These are phyloP conservation scores for Silurus glanis DNA, from an alignment of 2,113 vertebrate species.

Conservation along the genomic window DNA sequence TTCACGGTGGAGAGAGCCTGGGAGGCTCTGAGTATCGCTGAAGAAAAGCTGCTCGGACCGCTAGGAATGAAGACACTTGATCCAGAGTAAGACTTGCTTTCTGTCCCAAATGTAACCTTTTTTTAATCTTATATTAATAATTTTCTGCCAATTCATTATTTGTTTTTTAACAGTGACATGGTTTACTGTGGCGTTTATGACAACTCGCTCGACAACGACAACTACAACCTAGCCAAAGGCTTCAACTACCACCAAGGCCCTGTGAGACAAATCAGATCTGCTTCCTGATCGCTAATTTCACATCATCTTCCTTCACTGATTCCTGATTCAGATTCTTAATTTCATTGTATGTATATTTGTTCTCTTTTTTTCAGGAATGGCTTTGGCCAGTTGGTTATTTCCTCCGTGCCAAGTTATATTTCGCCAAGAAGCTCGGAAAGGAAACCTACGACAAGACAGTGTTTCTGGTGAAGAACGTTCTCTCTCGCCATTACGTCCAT, in stretches of 20 bases:
- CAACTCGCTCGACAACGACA: conserved; percentile 90
- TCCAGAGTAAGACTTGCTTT: conserved; percentile 79
- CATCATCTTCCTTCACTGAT: not conserved
- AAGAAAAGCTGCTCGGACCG: conserved; percentile 90
- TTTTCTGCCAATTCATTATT: not conserved
- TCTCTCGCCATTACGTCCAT: conserved; percentile 91
- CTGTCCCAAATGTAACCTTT: not conserved
- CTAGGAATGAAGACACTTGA: conserved; percentile 98
- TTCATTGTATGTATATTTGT: not conserved
- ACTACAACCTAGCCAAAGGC: conserved; percentile 90
- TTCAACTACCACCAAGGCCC: conserved; percentile 99
- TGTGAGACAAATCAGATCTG: conserved; percentile 72
- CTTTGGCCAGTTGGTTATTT: conserved; percentile 96
- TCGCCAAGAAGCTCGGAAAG: conserved; percentile 82
- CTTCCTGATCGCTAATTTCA: not conserved
- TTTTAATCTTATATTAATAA: not conserved
- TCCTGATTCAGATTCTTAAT: not conserved
- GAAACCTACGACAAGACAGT: conserved; percentile 78
- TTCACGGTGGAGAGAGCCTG: conserved; percentile 86
- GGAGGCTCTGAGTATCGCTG: conserved; percentile 82
- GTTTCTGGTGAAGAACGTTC: conserved; percentile 86
- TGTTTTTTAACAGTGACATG: conserved; percentile 76
- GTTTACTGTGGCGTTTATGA: conserved; percentile 91
- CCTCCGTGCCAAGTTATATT: conserved; percentile 91
- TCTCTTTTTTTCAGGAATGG: conserved; percentile 82